Percentiles rank a stretch among this genome's conserved stretches.
Conservation (phyloP, 2,888 invertebrate genomes). For the Disparrhopalites patrizii region DNA sequence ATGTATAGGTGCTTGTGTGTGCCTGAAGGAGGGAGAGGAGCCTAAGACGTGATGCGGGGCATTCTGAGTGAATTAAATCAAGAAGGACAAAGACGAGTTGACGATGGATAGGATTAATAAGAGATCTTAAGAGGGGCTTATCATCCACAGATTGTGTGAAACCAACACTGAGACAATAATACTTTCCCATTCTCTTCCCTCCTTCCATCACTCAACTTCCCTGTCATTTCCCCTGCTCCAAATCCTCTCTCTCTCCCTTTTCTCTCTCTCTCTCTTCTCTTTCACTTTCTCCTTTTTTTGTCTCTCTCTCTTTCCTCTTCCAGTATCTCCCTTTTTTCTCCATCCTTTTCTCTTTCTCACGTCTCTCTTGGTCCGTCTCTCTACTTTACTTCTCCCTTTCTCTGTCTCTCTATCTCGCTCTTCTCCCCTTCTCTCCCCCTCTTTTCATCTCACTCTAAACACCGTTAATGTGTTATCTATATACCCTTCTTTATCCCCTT, state of each 20-base stretch:
- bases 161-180: conserved; percentile 24
- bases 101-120: conserved; percentile 29
- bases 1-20: too few relatives aligned
- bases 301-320: too few relatives aligned
- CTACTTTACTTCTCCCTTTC: too few relatives aligned
- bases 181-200: conserved; percentile 8
- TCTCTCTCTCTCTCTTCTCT: conserved; percentile 1
- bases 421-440: too few relatives aligned
- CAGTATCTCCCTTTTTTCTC: too few relatives aligned
- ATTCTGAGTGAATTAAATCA: conserved; percentile 28
- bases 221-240: conserved; percentile 4
- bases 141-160: conserved; percentile 28
- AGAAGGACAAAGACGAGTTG: conserved; percentile 26
- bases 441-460: too few relatives aligned
- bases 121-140: conserved; percentile 25
- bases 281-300: too few relatives aligned
- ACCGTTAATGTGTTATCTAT: too few relatives aligned
- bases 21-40: conserved; percentile 16
- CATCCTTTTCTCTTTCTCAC: too few relatives aligned
- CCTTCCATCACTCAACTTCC: conserved; percentile 7
- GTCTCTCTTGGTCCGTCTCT: too few relatives aligned
- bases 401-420: too few relatives aligned
- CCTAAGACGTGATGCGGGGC: conserved; percentile 24
- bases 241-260: background rate
- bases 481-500: too few relatives aligned